A percentile compares a stretch with the other conserved stretches of the same genome.
These are phyloP conservation scores for Eulemur coronatus DNA, from an alignment of 2,797 vertebrate species.

Conservation along the genomic window DNA sequence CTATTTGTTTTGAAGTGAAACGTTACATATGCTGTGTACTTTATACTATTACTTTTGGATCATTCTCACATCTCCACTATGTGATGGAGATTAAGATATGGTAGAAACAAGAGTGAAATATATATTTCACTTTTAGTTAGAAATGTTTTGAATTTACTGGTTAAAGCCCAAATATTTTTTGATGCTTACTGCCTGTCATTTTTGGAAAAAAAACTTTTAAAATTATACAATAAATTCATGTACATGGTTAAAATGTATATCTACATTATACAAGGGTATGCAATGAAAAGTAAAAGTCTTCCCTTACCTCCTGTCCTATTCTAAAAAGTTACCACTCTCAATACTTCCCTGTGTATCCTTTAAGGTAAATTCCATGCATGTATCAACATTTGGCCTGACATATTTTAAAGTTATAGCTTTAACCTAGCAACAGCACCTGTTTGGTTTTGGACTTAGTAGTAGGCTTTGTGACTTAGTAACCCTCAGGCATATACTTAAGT, in stretches of 20 bases:
- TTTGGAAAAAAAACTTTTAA: neutral
- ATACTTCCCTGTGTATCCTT: neutral
- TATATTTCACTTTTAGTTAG: slow-evolving; percentile 7
- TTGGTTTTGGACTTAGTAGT: neutral
- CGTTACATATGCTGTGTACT: neutral
- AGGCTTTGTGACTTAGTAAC: neutral
- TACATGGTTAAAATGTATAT: neutral
- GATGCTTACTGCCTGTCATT: neutral
- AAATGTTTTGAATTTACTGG: slow-evolving; percentile 42
- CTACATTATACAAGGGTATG: neutral
- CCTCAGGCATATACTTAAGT: neutral
- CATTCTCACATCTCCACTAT: neutral
- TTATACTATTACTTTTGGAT: slow-evolving; percentile 9
- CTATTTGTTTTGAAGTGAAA: slow-evolving; percentile 47
- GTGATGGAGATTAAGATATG: slow-evolving; percentile 21
- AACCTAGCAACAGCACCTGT: neutral
- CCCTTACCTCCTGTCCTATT: neutral
- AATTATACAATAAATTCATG: slow-evolving; percentile 17
- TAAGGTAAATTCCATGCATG: neutral
- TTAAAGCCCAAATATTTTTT: slow-evolving; percentile 18
- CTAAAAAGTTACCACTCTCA: neutral
- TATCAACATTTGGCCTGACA: neutral
- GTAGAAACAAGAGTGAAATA: neutral
- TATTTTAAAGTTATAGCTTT: slow-evolving; percentile 31
- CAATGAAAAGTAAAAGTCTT: neutral